Conservation (phyloP, 1,140 invertebrate genomes). For the Drosophila orena region DNA sequence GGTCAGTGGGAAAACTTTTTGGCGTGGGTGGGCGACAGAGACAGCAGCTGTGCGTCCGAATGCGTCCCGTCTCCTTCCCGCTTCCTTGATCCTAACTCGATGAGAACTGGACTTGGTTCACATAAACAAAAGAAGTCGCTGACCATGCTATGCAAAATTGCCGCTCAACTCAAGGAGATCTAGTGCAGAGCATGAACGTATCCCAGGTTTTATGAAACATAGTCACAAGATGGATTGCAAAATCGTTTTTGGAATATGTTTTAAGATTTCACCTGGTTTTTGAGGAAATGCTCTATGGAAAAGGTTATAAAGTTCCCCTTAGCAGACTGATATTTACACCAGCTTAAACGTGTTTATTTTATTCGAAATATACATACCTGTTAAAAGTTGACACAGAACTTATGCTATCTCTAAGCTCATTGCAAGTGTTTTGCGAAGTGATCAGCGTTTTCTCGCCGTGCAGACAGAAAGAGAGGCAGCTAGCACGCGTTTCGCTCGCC, state of each 20-base stretch:
- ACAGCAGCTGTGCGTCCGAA: constrained; percentile 62
- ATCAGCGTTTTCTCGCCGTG: constrained; percentile 2
- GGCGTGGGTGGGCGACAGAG: constrained; percentile 62
- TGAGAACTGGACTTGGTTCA: constrained; percentile 74
- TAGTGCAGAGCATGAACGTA: neutral
- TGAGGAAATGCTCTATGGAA: too few species aligned
- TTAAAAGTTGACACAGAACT: too few species aligned
- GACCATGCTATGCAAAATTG: constrained; percentile 46
- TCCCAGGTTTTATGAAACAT: too few species aligned
- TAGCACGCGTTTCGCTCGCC: constrained; percentile 32
- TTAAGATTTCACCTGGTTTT: too few species aligned
- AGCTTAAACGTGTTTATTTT: neutral
- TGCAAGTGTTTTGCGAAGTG: neutral
- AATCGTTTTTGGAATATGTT: too few species aligned
- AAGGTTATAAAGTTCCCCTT: too few species aligned
- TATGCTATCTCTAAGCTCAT: too few species aligned
- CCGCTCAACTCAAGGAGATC: neutral
- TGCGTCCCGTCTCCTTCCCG: constrained; percentile 38
- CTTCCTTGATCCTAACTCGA: constrained; percentile 12
- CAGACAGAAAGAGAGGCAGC: constrained; percentile 30
- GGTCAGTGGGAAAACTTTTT: constrained; percentile 40
- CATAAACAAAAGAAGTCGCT: constrained; percentile 48
- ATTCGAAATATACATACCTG: neutral
- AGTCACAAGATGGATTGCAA: too few species aligned
- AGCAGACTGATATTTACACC: too few species aligned